These are phyloP conservation scores for Festucalex cinctus DNA, from an alignment of 2,113 vertebrate species.

Conservation along the genomic window DNA sequence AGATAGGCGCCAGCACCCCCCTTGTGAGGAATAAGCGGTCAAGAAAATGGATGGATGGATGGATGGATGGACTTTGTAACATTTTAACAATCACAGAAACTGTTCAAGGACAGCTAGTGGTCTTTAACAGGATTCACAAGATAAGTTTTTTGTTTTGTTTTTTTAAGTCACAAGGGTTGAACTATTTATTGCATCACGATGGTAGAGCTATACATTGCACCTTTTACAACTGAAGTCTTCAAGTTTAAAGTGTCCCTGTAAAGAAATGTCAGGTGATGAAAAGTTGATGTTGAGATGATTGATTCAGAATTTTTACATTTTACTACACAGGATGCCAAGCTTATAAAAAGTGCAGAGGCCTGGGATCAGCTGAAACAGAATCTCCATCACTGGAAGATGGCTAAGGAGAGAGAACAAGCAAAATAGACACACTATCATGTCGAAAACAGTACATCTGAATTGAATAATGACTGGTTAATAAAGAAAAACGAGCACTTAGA, in stretches of 20 bases:
- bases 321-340: conserved; percentile 73
- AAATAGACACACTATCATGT: conserved; percentile 34
- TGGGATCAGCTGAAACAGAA: conserved; percentile 23
- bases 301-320: neutral
- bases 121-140: neutral
- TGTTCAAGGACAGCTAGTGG: neutral
- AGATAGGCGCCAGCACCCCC: no score
- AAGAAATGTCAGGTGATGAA: neutral
- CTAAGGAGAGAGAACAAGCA: neutral
- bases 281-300: neutral
- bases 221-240: neutral
- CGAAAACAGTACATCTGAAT: conserved; percentile 73
- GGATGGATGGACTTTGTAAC: no score
- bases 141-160: no score
- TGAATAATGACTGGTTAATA: conserved; percentile 43
- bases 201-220: neutral
- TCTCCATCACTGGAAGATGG: conserved; percentile 26
- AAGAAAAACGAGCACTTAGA: conserved; percentile 18
- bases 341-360: conserved; percentile 52
- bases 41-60: no score
- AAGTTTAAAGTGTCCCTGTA: neutral
- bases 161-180: neutral
- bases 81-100: no score
- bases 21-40: no score
- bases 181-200: no score